phyloP scores from a whole-genome alignment of 1,140 invertebrate genomes.

The Ylistrum balloti region DNA sequence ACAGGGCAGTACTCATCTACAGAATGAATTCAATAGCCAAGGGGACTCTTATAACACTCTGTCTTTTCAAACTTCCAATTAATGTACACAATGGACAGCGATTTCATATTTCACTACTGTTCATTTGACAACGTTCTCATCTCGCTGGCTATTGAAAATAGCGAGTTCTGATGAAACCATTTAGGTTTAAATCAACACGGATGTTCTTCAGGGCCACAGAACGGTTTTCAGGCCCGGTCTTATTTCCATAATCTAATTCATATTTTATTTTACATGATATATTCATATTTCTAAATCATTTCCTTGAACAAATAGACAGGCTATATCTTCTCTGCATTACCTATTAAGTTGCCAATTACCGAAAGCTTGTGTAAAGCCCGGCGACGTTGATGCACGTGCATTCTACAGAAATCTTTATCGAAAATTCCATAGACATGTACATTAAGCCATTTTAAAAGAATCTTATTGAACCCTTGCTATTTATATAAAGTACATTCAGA shows the following conservation, averaged over 20 bases:
- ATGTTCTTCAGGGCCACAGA: neutral
- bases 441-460: neutral
- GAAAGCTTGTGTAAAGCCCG: neutral
- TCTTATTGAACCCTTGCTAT: neutral
- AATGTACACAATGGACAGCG: neutral
- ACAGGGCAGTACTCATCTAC: neutral
- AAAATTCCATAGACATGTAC: neutral
- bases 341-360: slow-evolving; percentile 15
- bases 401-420: neutral
- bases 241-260: slow-evolving; percentile 29
- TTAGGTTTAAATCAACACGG: slow-evolving; percentile 33
- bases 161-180: neutral
- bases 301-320: neutral
- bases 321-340: neutral
- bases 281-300: slow-evolving; percentile 40
- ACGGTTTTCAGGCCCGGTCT: neutral
- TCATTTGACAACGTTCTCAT: slow-evolving; percentile 13
- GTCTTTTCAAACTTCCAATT: slow-evolving; percentile 18
- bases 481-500: neutral
- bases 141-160: neutral
- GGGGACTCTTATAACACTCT: neutral
- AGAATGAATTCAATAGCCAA: neutral
- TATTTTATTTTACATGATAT: slow-evolving; percentile 15
- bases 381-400: neutral
- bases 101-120: slow-evolving; percentile 19